Evolutionary conservation across 2,888 invertebrate species (phyloP).

Genomic region (Taenaris catops): DNA sequence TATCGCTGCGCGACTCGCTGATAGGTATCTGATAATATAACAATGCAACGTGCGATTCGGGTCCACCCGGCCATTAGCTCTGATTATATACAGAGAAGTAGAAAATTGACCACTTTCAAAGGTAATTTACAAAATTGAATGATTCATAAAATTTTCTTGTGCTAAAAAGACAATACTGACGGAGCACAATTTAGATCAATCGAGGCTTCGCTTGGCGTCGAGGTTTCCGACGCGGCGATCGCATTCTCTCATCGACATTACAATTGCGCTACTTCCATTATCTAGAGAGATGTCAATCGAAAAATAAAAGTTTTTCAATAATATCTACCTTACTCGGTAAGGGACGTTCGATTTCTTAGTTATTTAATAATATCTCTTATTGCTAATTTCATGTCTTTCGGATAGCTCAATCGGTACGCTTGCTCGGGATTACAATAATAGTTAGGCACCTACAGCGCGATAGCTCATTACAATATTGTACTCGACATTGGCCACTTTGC

Average conservation of each 20-base stretch:
- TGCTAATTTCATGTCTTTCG: constrained; percentile 67
- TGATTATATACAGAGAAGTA: constrained; percentile 76
- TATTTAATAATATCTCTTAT: constrained; percentile 71
- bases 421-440: constrained; percentile 37
- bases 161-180: constrained; percentile 66
- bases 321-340: constrained; percentile 78
- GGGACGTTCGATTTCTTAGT: constrained; percentile 79
- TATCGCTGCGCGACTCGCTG: constrained; percentile 55
- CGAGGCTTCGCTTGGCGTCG: constrained; percentile 14
- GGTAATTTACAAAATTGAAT: constrained; percentile 70
- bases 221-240: constrained; percentile 14
- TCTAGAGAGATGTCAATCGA: constrained; percentile 66
- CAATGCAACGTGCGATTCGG: constrained; percentile 68
- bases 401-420: constrained; percentile 62
- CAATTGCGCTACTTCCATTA: constrained; percentile 39
- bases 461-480: constrained; percentile 31
- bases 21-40: constrained; percentile 42
- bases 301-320: constrained; percentile 69
- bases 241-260: constrained; percentile 17
- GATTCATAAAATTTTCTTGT: constrained; percentile 56
- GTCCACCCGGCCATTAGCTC: constrained; percentile 75
- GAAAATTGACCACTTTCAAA: constrained; percentile 77
- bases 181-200: constrained; percentile 37
- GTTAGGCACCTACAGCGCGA: constrained; percentile 42
- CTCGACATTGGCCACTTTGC: constrained; percentile 23